These are phyloP conservation scores for Crossocerus cetratus DNA, from an alignment of 2,888 invertebrate genomes.

Conservation along the genomic window DNA sequence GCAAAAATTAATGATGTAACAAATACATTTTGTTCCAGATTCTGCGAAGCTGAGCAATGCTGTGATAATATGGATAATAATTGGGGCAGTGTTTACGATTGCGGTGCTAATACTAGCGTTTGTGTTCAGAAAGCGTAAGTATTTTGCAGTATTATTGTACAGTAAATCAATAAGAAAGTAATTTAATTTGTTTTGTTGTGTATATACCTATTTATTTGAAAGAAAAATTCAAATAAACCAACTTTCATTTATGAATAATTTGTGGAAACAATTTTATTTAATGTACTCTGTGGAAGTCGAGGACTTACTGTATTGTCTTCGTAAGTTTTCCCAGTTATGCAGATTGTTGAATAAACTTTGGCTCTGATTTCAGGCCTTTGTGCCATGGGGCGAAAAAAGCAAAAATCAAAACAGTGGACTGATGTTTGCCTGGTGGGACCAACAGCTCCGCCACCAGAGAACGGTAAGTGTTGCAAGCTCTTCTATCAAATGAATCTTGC, in stretches of 20 bases:
- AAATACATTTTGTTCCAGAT: constrained; percentile 23
- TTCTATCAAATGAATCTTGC: neutral
- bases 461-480: constrained; percentile 53
- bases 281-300: neutral
- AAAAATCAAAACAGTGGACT: constrained; percentile 35
- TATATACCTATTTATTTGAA: neutral
- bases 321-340: neutral
- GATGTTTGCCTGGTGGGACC: constrained; percentile 56
- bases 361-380: constrained; percentile 8
- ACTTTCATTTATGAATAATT: neutral
- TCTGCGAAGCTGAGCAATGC: neutral
- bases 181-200: neutral
- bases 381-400: constrained; percentile 10
- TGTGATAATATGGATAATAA: constrained; percentile 16
- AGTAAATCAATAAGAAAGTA: neutral
- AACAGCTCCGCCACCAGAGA: constrained; percentile 66
- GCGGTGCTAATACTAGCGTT: neutral
- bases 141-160: no score
- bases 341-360: neutral
- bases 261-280: no score
- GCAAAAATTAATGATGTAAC: neutral
- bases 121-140: constrained; percentile 40
- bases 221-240: no score
- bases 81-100: neutral
- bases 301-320: neutral